Base-by-base conservation (phyloP, 2,797 vertebrate genomes). In the Acanthopagrus latus region DNA sequence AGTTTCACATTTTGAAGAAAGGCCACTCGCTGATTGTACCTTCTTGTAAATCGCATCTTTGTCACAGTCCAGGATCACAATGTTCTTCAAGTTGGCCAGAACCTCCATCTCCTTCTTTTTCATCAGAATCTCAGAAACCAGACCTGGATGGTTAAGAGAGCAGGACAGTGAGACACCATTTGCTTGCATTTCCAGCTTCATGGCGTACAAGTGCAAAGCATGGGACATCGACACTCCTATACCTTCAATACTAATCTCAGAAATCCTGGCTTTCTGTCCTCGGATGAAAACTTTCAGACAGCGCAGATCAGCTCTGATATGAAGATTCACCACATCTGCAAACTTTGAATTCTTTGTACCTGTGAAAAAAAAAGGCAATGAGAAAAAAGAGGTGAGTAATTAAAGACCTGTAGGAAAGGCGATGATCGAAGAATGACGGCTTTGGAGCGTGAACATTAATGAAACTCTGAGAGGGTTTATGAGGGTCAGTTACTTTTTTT, bases 241-340 rank as follows among this genome's bases (percentile, higher is more conserved):
- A 99, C 98, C 98, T 96, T 99, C 96, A 59, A 99, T 97, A 66
- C 95, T 94, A 84, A 99, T 98, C 95, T 99, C 97, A 62, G 97
- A 96, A 91, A 99, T 98, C 80, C 94, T 96, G 14, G 87, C 94
- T 73, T 95, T 98, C 90, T 97, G 93, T 87, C 97, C 97, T 88
- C 97, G 94, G 82, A 99, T 97, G 91, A 97, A 99, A 83, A 99
- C 91, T 88, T 95, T 97, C 81, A 99, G 95, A 90, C 96, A 96
- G 47, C 95, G 96, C 66, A 99, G 93, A 86, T 98, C 97, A 0
- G 96, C 97, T 94, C 94, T 95, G 84, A 99, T 93, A 80, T 96
- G 95, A 63, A 98, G 92, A 87, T 96, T 97, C n/a, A 98, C 89
- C 82, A 97, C 92, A 85, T 98, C 97, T 70, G 97, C 96, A 89